These are phyloP conservation scores for Cryptomyrus ogoouensis DNA, from an alignment of 2,113 vertebrate species.

Conservation along the genomic window DNA sequence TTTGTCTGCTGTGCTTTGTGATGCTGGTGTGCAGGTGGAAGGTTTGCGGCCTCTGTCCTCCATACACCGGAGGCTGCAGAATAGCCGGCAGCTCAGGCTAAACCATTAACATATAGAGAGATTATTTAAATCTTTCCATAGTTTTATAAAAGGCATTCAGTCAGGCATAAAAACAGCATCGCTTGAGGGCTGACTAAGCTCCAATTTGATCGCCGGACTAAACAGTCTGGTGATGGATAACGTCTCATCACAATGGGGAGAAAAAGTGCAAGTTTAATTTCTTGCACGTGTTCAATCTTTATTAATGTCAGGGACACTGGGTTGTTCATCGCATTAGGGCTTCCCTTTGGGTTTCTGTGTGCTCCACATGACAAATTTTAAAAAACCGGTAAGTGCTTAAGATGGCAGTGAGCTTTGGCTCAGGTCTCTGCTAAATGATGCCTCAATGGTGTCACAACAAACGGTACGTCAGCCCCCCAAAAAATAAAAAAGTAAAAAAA, in stretches of 20 bases:
- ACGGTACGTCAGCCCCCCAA: background rate
- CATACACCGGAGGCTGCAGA: background rate
- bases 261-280: conserved; percentile 67
- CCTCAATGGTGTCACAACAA: background rate
- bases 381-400: conserved; percentile 30
- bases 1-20: background rate
- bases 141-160: conserved; percentile 56
- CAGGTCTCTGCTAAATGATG: background rate
- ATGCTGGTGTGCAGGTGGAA: background rate
- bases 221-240: conserved; percentile 63
- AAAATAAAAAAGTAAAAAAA: background rate
- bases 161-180: conserved; percentile 37
- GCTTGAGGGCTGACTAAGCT: conserved; percentile 46
- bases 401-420: conserved; percentile 32
- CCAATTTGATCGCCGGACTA: conserved; percentile 58
- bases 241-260: conserved; percentile 59
- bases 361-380: conserved; percentile 49
- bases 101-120: conserved; percentile 62
- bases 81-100: conserved; percentile 35
- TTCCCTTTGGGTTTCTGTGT: conserved; percentile 28
- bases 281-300: conserved; percentile 65
- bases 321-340: conserved; percentile 53
- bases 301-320: conserved; percentile 63
- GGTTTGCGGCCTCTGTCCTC: background rate
- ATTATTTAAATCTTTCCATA: conserved; percentile 64